Percentiles rank a stretch among this genome's conserved stretches.
These are phyloP conservation scores for Tauraco hartlaubi DNA, from an alignment of 2,797 vertebrate genomes.

Conservation along the genomic window DNA sequence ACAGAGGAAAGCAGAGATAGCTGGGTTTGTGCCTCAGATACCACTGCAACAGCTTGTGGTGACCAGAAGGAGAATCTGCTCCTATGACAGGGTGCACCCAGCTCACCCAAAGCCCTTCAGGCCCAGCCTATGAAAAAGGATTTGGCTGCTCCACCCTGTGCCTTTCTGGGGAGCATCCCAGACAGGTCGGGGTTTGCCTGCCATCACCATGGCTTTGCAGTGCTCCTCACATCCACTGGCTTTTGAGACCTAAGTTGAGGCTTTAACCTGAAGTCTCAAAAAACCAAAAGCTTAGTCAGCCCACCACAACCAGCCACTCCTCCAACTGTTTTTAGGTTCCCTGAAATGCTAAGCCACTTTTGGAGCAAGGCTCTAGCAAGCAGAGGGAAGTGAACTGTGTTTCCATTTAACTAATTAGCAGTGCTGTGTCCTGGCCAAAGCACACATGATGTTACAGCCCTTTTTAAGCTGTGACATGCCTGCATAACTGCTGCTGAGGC, in stretches of 20 bases:
- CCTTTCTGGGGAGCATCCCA: not conserved
- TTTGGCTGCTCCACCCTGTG: not conserved
- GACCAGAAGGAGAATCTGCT: not conserved
- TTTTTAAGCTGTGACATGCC: slow-evolving; percentile 22
- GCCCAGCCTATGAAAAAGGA: not conserved
- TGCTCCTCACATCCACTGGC: not conserved
- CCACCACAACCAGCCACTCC: not conserved
- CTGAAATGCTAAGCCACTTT: not conserved
- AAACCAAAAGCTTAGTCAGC: not conserved
- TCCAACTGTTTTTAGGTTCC: not conserved
- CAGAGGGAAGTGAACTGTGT: not conserved
- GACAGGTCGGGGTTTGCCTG: not conserved
- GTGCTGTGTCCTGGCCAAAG: slow-evolving; percentile 3
- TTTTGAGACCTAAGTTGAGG: not conserved
- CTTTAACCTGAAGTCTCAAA: not conserved
- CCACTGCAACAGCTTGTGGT: not conserved
- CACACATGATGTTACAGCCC: not conserved
- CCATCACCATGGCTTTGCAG: accelerated
- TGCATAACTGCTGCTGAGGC: not conserved
- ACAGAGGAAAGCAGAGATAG: not conserved
- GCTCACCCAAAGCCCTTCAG: not conserved
- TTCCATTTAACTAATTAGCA: slow-evolving; percentile 39
- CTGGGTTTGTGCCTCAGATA: not conserved
- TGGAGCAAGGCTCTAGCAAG: not conserved
- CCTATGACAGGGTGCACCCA: not conserved